A percentile compares a stretch with the other conserved stretches of the same genome.
Evolutionary conservation across 2,797 vertebrate genomes (phyloP).

Genomic region (Sebastes minor): DNA sequence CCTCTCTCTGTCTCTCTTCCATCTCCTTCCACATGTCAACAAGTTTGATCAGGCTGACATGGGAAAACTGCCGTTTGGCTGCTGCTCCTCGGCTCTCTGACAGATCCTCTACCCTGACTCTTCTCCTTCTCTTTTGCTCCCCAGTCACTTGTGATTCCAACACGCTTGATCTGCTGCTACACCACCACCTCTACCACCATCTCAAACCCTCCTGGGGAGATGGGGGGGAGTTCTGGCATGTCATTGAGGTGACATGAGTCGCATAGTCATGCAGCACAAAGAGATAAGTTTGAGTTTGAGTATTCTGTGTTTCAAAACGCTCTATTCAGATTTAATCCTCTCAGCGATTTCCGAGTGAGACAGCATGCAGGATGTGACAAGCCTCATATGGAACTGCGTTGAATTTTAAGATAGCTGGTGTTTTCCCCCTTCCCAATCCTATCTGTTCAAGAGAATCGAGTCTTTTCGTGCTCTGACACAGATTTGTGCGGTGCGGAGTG

Average conservation of each 20-base stretch:
- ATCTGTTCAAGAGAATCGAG: not conserved
- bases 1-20: slow-evolving; percentile 20
- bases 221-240: slow-evolving; percentile 7
- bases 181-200: not conserved
- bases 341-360: slow-evolving; percentile 29
- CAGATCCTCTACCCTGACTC: slow-evolving; percentile 41
- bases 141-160: slow-evolving; percentile 42
- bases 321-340: slow-evolving; percentile 51
- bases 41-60: slow-evolving; percentile 65
- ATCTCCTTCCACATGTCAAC: slow-evolving; percentile 52
- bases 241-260: slow-evolving; percentile 56
- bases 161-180: slow-evolving; percentile 50
- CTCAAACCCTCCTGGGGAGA: slow-evolving; percentile 20
- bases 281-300: slow-evolving; percentile 52
- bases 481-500: slow-evolving; percentile 24
- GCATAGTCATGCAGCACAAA: slow-evolving; percentile 36
- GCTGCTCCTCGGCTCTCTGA: slow-evolving; percentile 30
- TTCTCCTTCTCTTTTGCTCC: slow-evolving; percentile 28
- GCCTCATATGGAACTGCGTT: not conserved
- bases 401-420: slow-evolving; percentile 26
- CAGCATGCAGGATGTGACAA: slow-evolving; percentile 30
- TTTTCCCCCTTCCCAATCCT: not conserved
- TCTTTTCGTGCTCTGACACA: slow-evolving; percentile 25
- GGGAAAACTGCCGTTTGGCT: slow-evolving; percentile 50
- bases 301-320: slow-evolving; percentile 35